Evolutionary conservation across 1,140 invertebrate genomes (phyloP), one percentile per base, ranked within the genome.

Genomic region (Caenorhabditis inopinata): DNA sequence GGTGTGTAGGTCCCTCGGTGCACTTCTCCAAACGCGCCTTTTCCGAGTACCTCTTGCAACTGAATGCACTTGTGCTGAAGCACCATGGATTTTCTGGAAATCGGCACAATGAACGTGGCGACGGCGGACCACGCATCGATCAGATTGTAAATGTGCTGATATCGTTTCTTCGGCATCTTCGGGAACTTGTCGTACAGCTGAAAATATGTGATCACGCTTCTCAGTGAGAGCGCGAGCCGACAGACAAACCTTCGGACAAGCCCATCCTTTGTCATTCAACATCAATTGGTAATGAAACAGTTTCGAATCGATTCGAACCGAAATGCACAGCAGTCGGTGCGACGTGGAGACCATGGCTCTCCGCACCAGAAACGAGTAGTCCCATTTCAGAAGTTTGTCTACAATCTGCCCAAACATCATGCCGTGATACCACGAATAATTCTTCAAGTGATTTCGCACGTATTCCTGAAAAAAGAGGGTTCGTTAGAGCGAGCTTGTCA

Each of bases 391-490:
- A 18, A 68, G 58, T 9, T 68, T 68, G n/a, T 68, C 58, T 16
- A 32, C 6, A 1, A 21, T 18, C 5, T 21, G 4, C 2, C 58
- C 58, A 18, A 68, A 68, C 32, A 68, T 35, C 7, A 68, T 25
- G 4, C 58, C 58, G n/a, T 68, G 58, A 42, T 68, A 68, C 58
- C 58, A 68, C 1, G 16, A 0, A 12, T 38, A 12, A 11, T 29
- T 4, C 5, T 38, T n/a, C 38, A 21, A 68, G 58, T 0, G 16
- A 21, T 0, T 5, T 38, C 5, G 25, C 27, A 68, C 21, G 58
- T 68, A 68, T 68, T 68, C 58, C 58, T 68, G 58, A 25, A 68
- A 68, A n/a, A n/a, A n/a, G n/a, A n/a, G n/a, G n/a, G n/a, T n/a
- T n/a, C n/a, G n/a, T n/a, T n/a, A n/a, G n/a, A n/a, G n/a, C n/a